phyloP scores from a whole-genome alignment of 2,113 vertebrate genomes.

The Orycteropus afer region DNA sequence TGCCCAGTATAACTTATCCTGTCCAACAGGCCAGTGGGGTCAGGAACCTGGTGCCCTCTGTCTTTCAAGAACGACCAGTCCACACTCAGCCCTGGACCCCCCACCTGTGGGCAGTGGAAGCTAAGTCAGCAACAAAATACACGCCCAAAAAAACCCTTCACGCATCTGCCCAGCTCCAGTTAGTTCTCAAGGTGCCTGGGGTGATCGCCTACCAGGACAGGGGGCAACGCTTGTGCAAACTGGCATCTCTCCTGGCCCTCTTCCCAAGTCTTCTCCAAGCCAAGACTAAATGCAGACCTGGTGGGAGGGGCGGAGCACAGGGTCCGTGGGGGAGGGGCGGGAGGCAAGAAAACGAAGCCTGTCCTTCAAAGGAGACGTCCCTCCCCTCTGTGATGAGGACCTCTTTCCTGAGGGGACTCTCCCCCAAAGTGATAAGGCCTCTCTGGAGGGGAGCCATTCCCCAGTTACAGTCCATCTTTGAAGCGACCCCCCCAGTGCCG shows the following conservation, averaged over 20 bases:
- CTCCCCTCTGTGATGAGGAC: constrained; percentile 81
- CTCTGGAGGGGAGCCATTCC: constrained; percentile 80
- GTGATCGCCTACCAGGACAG: accelerated
- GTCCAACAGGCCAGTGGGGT: background rate
- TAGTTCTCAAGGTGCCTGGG: accelerated
- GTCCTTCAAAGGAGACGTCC: constrained; percentile 76
- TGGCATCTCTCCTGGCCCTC: too few species aligned
- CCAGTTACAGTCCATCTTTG: constrained; percentile 82
- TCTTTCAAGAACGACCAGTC: background rate
- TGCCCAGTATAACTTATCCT: background rate
- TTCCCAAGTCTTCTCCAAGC: background rate
- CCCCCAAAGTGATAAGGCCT: constrained; percentile 71
- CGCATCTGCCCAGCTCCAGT: accelerated
- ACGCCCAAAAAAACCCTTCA: background rate
- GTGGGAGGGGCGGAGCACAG: constrained; percentile 67
- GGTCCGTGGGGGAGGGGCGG: background rate
- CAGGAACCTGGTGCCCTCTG: background rate
- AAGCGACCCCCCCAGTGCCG: constrained; percentile 82
- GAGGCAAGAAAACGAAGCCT: background rate
- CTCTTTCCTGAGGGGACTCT: constrained; percentile 77
- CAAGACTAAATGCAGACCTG: constrained; percentile 77
- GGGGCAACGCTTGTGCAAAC: too few species aligned
- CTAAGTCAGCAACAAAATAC: background rate
- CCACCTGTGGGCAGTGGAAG: background rate
- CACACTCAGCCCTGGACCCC: background rate